phyloP scores from a whole-genome alignment of 2,888 invertebrate genomes.

The Hyalella azteca region DNA sequence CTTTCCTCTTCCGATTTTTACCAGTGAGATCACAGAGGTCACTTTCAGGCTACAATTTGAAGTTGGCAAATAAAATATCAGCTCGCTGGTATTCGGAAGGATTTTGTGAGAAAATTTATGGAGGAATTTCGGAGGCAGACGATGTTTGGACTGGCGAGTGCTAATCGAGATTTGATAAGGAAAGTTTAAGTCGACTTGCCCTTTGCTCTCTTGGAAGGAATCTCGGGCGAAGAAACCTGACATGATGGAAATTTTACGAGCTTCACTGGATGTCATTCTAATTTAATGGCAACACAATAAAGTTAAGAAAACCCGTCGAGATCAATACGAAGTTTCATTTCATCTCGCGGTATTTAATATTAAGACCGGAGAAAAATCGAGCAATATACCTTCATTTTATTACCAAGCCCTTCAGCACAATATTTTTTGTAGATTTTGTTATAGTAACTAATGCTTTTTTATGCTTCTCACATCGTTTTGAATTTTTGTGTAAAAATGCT shows the following conservation, averaged over 20 bases:
- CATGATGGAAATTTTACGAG: background rate
- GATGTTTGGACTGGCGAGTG: background rate
- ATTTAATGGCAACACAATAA: background rate
- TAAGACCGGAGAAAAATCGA: too few relatives aligned
- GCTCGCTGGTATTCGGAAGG: background rate
- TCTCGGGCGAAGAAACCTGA: background rate
- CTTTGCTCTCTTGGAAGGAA: conserved; percentile 14
- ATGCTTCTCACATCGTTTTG: too few relatives aligned
- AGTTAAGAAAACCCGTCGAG: background rate
- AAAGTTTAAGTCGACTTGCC: background rate
- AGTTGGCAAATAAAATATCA: background rate
- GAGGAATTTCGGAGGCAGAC: background rate
- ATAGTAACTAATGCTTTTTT: too few relatives aligned
- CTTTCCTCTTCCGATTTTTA: too few relatives aligned
- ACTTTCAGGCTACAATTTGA: background rate
- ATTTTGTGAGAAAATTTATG: background rate
- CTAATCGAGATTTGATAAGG: conserved; percentile 7
- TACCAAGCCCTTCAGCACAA: too few relatives aligned
- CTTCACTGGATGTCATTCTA: background rate
- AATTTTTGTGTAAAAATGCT: too few relatives aligned
- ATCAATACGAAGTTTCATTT: too few relatives aligned
- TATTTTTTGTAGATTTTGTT: too few relatives aligned
- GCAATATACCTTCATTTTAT: too few relatives aligned
- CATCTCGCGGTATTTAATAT: too few relatives aligned
- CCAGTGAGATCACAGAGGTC: conserved; percentile 20